These are phyloP conservation scores for Hycleus cichorii DNA, from an alignment of 1,140 invertebrate genomes.

Conservation along the genomic window DNA sequence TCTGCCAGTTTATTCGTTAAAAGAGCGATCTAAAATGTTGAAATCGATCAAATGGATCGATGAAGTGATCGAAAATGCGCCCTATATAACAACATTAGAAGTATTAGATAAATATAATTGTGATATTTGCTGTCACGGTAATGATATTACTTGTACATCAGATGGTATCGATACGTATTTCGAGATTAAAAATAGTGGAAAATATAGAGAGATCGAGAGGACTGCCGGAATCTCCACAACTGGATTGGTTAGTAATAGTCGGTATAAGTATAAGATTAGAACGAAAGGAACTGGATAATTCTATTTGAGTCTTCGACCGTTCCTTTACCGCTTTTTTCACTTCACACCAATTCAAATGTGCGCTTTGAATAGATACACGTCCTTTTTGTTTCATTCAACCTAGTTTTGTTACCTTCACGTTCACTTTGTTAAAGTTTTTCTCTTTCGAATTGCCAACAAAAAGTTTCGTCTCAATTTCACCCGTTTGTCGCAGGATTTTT, in stretches of 20 bases:
- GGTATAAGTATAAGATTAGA: no score
- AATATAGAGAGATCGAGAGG: conserved; percentile 77
- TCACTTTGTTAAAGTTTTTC: no score
- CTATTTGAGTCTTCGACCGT: no score
- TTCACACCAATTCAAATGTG: no score
- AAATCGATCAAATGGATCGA: conserved; percentile 98
- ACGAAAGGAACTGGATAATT: no score
- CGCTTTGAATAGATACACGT: no score
- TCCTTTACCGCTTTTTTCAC: no score
- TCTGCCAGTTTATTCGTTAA: conserved; percentile 90
- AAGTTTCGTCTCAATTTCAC: no score
- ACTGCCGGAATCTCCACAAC: conserved; percentile 86
- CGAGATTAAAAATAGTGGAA: conserved; percentile 72
- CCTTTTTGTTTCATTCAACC: no score
- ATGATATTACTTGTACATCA: conserved; percentile 91
- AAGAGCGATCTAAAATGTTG: conserved; percentile 97
- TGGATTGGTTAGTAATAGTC: not conserved
- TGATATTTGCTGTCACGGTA: conserved; percentile 97
- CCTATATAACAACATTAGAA: conserved; percentile 92
- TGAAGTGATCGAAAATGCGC: conserved; percentile 91
- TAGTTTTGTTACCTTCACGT: no score
- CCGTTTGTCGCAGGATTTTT: no score
- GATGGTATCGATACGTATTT: conserved; percentile 92
- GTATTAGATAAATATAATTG: conserved; percentile 91
- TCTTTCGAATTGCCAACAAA: no score